Evolutionary conservation across 2,888 invertebrate species (phyloP).

Genomic region (Spilarctia lutea): DNA sequence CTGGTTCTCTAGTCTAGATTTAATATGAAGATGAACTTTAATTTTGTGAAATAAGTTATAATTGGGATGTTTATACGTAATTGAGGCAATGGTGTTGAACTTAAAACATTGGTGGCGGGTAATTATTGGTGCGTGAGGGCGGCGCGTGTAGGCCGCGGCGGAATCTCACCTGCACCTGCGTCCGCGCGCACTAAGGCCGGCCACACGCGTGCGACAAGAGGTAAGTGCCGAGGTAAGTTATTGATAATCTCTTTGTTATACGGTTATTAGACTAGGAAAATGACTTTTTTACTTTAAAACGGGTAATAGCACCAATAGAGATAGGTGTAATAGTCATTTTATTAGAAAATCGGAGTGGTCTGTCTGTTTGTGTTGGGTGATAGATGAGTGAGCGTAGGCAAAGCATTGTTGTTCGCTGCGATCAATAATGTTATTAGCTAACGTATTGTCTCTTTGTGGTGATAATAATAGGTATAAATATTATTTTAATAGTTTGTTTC

Average conservation of each 20-base stretch:
- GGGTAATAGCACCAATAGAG: slow-evolving; percentile 10
- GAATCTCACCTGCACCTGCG: slow-evolving; percentile 39
- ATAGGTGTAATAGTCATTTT: slow-evolving; percentile 13
- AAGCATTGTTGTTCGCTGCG: background rate
- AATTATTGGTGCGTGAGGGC: slow-evolving; percentile 23
- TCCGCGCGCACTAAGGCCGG: slow-evolving; percentile 21
- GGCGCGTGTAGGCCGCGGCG: slow-evolving; percentile 30
- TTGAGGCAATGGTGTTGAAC: slow-evolving; percentile 21
- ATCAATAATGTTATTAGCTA: background rate
- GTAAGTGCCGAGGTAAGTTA: slow-evolving; percentile 8
- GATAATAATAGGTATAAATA: background rate
- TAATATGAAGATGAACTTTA: background rate
- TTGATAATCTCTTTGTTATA: slow-evolving; percentile 17
- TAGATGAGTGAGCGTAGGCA: slow-evolving; percentile 2
- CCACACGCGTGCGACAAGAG: slow-evolving; percentile 13
- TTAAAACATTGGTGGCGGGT: slow-evolving; percentile 21
- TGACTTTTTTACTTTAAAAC: background rate
- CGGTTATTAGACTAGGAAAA: slow-evolving; percentile 18
- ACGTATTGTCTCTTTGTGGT: background rate
- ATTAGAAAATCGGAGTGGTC: slow-evolving; percentile 6
- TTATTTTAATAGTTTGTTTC: background rate
- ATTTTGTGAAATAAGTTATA: slow-evolving; percentile 10
- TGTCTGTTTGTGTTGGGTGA: background rate
- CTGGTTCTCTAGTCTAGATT: background rate
- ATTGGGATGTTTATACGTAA: slow-evolving; percentile 21